A percentile compares a stretch with the other conserved stretches of the same genome.
Conservation (phyloP, 2,797 vertebrate genomes). For the Melopsittacus undulatus region DNA sequence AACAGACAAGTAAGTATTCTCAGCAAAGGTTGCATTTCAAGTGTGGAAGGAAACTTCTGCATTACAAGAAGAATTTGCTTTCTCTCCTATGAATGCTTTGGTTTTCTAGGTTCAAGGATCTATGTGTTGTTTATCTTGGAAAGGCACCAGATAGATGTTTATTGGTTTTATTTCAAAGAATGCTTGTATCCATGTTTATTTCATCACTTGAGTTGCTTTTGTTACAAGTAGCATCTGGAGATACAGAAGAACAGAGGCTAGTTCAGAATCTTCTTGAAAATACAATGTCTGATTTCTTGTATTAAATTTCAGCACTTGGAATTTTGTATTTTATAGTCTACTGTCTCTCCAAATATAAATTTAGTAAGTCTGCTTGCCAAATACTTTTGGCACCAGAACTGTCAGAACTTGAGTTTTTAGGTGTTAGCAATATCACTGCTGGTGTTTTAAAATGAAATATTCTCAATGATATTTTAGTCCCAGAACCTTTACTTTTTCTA, state of each 20-base stretch:
- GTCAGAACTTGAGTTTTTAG: not conserved
- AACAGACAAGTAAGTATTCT: not conserved
- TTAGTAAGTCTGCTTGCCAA: not conserved
- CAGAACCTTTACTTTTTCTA: not conserved
- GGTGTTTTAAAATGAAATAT: slow-evolving; percentile 18
- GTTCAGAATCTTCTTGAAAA: not conserved
- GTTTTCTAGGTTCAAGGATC: not conserved
- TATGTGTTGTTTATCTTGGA: not conserved
- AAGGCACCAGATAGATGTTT: not conserved
- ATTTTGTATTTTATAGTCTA: not conserved
- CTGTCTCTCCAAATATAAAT: not conserved
- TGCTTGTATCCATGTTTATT: not conserved
- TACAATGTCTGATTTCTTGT: not conserved
- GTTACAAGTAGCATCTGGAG: not conserved
- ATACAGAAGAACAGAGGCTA: not conserved
- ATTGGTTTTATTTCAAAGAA: not conserved
- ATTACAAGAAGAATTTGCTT: not conserved
- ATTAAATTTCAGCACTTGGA: not conserved
- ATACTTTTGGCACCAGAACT: not conserved
- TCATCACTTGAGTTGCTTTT: not conserved
- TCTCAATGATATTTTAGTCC: slow-evolving; percentile 34
- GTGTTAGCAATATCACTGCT: not conserved
- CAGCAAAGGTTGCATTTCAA: not conserved
- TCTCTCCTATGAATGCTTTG: not conserved
- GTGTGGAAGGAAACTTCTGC: not conserved